Base-by-base conservation (phyloP, 1,140 invertebrate species). In the Lasioglossum albipes region DNA sequence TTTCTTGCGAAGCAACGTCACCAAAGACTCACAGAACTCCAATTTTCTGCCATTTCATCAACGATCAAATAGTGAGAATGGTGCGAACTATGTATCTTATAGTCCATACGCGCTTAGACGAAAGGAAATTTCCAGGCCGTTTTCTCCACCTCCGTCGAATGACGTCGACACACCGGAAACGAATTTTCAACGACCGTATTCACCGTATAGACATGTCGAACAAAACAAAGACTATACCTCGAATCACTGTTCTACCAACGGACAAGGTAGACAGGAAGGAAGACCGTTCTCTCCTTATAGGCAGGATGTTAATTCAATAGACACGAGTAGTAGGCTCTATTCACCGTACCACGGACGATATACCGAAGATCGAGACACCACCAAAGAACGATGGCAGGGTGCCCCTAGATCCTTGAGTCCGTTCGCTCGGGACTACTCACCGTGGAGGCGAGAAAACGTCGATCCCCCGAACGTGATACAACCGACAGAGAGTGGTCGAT, bases 401-500 rank as follows among this genome's bases (percentile, higher is more conserved):
- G 87, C 82, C 1, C 90, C 92, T n/a, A 84, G 92, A 64, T 93
- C 93, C 0, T 67, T 93, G 31, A 93, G 93, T 72, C 93, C 93
- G 1, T 93, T 93, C 57, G 82, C 91, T 2, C 84, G 92, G 18
- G 93, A 93, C 74, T 93, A 93, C 75, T 93, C 93, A 27, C 93
- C 93, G 1, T 93, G 93, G 93, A 87, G 93, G 61, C 88, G 93
- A 12, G 93, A 93, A 76, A 93, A 93, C 64, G 92, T 93, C 22
- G 93, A 93, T 87, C 91, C 92, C 31, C 91, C 93, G 2, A 90
- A 91, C 31, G 92, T 93, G 16, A 81, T 91, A 71, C 92, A 92
- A 67, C 84, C 91, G n/a, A 87, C 65, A 0, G 93, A 92, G 76
- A 89, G 88, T 54, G 87, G 89, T 13, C 90, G 90, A 54, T 91